Base-by-base conservation (phyloP, 2,797 vertebrate species). In the Falco biarmicus region DNA sequence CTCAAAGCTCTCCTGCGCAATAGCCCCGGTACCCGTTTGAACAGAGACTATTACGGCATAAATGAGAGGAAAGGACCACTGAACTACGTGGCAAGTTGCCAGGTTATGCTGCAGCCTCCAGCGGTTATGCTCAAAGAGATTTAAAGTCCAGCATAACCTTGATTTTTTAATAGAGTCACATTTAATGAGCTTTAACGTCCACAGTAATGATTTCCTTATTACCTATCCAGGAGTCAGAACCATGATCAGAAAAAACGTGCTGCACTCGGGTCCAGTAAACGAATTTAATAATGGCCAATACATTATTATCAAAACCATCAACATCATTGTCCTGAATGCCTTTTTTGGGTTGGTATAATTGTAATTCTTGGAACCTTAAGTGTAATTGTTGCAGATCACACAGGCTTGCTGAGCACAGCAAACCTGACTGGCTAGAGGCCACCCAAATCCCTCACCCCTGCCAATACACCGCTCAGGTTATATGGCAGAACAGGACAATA, bases 101-200 rank as follows among this genome's bases (percentile, higher is more conserved):
- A 98, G 89, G 81, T 43, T n/a, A 48, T 84, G 94, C 96, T 89
- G 94, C 81, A 89, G 96, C 93, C 94, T 94, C 97, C 92, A 81
- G 91, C 48, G 2, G 97, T 95, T 96, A 54, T 66, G 91, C 96
- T 95, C 89, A 97, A 85, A 96, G 89, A 97, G 97, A 98, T 97
- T 98, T 97, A 97, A 96, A 96, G 97, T 95, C 94, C 93, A 92
- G 93, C 71, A 85, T 98, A 97, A 97, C 98, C 97, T 97, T 98
- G 97, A 94, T 97, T 97, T 97, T 97, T 97, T 97, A 97, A 97
- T 97, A 96, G 95, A 97, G 97, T 97, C 97, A 95, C 96, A 97
- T 97, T 98, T 98, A 97, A 98, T 97, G 96, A 97, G 97, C 96
- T 97, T 97, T 97, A 97, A 96, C 63, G 68, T 96, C 93, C 95